Conservation (phyloP, 2,888 invertebrate species). For the Cheilosia vernalis region DNA sequence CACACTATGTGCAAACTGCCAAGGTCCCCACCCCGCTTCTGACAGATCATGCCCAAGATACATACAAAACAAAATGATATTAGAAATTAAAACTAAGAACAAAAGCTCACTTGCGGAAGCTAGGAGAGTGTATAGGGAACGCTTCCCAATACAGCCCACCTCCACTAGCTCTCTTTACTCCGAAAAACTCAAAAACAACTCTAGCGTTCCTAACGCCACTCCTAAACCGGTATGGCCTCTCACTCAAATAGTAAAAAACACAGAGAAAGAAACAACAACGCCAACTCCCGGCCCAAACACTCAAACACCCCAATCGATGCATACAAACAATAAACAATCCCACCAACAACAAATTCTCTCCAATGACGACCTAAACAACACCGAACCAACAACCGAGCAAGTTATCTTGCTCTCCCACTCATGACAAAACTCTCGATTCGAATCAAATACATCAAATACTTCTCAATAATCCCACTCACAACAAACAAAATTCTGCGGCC, state of each 20-base stretch:
- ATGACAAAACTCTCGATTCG: too few relatives aligned
- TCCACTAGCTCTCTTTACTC: background rate
- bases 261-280: background rate
- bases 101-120: conserved; percentile 1
- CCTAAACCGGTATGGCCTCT: background rate
- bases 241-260: background rate
- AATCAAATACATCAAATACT: too few relatives aligned
- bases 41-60: conserved; percentile 7
- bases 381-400: too few relatives aligned
- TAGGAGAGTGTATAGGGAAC: background rate
- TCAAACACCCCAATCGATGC: too few relatives aligned
- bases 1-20: conserved; percentile 13
- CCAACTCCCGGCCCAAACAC: too few relatives aligned
- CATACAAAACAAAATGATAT: conserved; percentile 9
- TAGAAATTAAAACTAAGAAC: conserved; percentile 25
- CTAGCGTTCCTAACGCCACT: background rate
- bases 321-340: too few relatives aligned
- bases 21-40: conserved; percentile 6
- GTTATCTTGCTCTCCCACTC: too few relatives aligned
- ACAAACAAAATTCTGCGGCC: too few relatives aligned
- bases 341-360: too few relatives aligned
- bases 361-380: too few relatives aligned
- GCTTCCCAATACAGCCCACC: background rate
- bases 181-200: background rate
- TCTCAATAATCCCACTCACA: too few relatives aligned